Evolutionary conservation across 2,888 invertebrate genomes (phyloP), one percentile per base, ranked within the genome.

Genomic region (Trichogramma dendrolimi): DNA sequence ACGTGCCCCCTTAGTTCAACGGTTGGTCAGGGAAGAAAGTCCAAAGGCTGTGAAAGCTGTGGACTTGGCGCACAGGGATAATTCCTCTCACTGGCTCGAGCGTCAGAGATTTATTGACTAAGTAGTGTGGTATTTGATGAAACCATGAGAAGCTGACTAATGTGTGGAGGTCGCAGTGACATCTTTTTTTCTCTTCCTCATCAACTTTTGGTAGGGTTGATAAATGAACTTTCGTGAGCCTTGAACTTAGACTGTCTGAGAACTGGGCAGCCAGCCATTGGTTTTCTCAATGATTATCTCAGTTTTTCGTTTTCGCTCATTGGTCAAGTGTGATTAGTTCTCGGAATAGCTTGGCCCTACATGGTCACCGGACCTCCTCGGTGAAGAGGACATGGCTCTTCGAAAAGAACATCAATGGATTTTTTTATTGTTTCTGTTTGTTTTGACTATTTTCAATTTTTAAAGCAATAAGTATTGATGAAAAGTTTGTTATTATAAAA

Each of bases 341-440:
- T 68, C 64, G 67, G 62, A 69, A 63, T 68, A 75, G 76, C 74
- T 73, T 58, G 75, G 76, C 78, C 64, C 66, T 66, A 63, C 63
- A 54, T 61, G 66, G 62, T 64, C 66, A 64, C 64, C 75, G 72
- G 74, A 75, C 78, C 75, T 79, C 79, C 79, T 75, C 75, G 77
- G 78, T 73, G 78, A 80, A 80, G 79, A 79, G 79, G 79, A 77
- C 75, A 75, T 71, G 76, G 73, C 79, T 80, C 80, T 80, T 80
- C 79, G 79, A 79, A 80, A 80, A 80, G 79, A 80, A 80, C 78
- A 80, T 79, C 77, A 75, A 79, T 73, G 68, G 65, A 27, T 67
- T 68, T 73, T 75, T 75, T 74, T 75, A 71, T 75, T 71, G 68
- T 71, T 73, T 55, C 27, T 60, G 58, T 60, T 63, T 55, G 52